These are phyloP conservation scores for Teleogryllus occipitalis DNA, from an alignment of 1,140 invertebrate genomes.

Conservation along the genomic window DNA sequence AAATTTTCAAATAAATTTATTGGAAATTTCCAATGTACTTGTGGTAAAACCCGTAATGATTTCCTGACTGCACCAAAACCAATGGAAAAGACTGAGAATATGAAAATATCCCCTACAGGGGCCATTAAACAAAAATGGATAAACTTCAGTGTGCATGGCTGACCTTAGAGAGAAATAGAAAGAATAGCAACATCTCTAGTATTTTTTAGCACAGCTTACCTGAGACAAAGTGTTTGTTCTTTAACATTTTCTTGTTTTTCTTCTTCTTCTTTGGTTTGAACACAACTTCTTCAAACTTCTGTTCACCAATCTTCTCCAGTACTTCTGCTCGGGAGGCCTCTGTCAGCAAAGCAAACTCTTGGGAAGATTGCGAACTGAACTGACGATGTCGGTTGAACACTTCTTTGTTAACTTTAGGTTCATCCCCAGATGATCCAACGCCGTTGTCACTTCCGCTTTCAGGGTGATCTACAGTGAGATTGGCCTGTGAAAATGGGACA, in stretches of 20 bases:
- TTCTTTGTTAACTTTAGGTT: conserved; percentile 19
- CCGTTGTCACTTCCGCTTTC: conserved; percentile 1
- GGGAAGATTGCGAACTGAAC: neutral
- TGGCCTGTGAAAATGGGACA: neutral
- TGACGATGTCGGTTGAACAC: conserved; percentile 25
- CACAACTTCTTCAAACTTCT: conserved; percentile 49
- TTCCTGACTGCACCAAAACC: no score
- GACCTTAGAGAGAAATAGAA: no score
- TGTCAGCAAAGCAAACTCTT: conserved; percentile 9
- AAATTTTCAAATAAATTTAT: no score
- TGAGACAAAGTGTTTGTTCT: conserved; percentile 26
- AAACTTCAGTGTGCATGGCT: no score
- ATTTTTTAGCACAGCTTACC: neutral
- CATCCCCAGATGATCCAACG: neutral
- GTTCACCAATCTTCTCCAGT: conserved; percentile 41
- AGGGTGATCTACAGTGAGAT: neutral
- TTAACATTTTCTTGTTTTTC: conserved; percentile 34
- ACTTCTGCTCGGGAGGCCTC: conserved; percentile 21
- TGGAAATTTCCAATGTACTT: no score
- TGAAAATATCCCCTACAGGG: no score
- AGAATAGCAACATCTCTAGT: no score
- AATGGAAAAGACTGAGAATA: no score
- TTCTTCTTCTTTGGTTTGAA: conserved; percentile 35
- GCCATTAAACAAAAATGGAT: no score
- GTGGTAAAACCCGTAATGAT: no score